Base-by-base conservation (phyloP, 1,140 invertebrate species). In the Cydia strobilella region DNA sequence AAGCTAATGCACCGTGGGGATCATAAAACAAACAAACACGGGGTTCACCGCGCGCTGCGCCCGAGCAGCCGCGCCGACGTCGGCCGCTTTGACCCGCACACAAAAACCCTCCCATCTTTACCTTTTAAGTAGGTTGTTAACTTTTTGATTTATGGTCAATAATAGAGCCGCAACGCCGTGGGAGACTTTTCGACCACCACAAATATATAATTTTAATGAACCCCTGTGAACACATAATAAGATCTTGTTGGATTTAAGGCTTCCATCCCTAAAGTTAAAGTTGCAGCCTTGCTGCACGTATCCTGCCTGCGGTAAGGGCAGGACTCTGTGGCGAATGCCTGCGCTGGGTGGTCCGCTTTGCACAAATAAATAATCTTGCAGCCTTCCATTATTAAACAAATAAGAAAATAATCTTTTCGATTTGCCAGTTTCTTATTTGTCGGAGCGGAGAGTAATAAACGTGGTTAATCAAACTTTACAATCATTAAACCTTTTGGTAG, bases 71-170 rank as follows among this genome's bases (percentile, higher is more conserved):
- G 79, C 75, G 75, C 71, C 82, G 85, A 79, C 84, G 87, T 81
- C 89, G 89, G 89, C 78, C 80, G 88, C 89, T 92, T 92, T 92
- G 90, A 92, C 83, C 79, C 76, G 27, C 86, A 76, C 75, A 90
- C 88, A 91, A 91, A 92, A 91, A 90, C 86, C 85, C 78, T 85
- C 84, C 88, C 85, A 82, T 77, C 85, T 85, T 84, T 86, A 89
- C 87, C 89, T 91, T 90, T 91, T 92, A 92, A 91, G 89, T 90
- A 92, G 85, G 90, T 92, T 92, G 90, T 92, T 92, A 92, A 92
- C 89, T 91, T 92, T 92, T 91, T 92, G 90, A 92, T 92, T 92
- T 92, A 92, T 89, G 85, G 87, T 86, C 89, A 90, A 91, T 93
- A 93, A 93, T 93, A 91, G 90, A 93, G 90, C 90, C 85, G 87